These are phyloP conservation scores for Heliconius hewitsoni DNA, from an alignment of 1,140 invertebrate genomes.

Conservation along the genomic window DNA sequence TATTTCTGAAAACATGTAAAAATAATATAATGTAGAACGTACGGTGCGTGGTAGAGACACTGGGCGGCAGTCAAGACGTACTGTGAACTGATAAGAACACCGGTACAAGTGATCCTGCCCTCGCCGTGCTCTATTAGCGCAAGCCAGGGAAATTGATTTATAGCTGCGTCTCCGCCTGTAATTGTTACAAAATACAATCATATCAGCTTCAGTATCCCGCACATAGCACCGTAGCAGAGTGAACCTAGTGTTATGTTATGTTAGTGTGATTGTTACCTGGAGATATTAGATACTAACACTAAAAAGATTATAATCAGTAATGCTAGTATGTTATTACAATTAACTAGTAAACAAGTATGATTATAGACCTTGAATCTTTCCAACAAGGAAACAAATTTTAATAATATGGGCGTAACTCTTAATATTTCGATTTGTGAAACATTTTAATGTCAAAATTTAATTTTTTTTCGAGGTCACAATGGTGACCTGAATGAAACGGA, in stretches of 20 bases:
- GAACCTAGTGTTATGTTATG: too few species aligned
- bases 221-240: too few species aligned
- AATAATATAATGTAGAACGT: conserved; percentile 31
- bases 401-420: too few species aligned
- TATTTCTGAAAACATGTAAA: too few species aligned
- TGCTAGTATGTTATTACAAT: too few species aligned
- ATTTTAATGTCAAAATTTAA: too few species aligned
- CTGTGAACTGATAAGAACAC: conserved; percentile 56
- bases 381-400: not conserved
- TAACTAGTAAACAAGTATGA: not conserved
- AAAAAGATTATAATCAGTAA: not conserved
- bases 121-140: conserved; percentile 54
- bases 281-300: not conserved
- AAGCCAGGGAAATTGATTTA: conserved; percentile 64
- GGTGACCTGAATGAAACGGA: not conserved
- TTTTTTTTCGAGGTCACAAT: too few species aligned
- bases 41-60: conserved; percentile 53
- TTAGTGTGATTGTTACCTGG: too few species aligned
- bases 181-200: not conserved
- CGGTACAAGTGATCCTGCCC: conserved; percentile 55
- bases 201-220: too few species aligned
- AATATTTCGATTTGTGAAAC: too few species aligned
- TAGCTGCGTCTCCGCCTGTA: conserved; percentile 53
- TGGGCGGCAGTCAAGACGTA: conserved; percentile 66
- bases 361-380: too few species aligned